Conservation (phyloP, 2,113 vertebrate genomes). For the Centrocercus urophasianus region DNA sequence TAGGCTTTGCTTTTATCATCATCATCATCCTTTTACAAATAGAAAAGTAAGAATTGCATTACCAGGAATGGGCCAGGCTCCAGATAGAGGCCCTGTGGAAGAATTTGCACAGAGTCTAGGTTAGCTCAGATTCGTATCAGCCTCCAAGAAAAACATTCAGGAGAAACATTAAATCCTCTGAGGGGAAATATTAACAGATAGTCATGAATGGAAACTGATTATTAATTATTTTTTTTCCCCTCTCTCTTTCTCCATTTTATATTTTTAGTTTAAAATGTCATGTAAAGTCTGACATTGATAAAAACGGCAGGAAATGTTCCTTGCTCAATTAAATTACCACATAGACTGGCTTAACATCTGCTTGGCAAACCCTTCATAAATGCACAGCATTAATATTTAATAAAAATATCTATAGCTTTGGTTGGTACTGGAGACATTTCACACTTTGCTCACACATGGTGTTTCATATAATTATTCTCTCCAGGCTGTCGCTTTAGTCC, state of each 20-base stretch:
- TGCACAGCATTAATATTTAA: constrained; percentile 81
- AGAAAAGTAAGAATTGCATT: constrained; percentile 64
- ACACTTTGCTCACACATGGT: constrained; percentile 72
- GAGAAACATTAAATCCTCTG: constrained; percentile 75
- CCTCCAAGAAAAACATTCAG: constrained; percentile 80
- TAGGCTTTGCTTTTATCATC: constrained; percentile 56
- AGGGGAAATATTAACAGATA: constrained; percentile 78
- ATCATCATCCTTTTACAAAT: constrained; percentile 61
- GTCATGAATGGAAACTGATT: constrained; percentile 75
- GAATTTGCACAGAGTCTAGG: constrained; percentile 70
- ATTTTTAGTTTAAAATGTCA: constrained; percentile 78
- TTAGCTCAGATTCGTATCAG: constrained; percentile 65
- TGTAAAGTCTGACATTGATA: constrained; percentile 79
- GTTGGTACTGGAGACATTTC: constrained; percentile 76
- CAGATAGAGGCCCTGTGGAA: constrained; percentile 68
- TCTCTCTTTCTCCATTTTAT: constrained; percentile 62
- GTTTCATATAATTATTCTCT: constrained; percentile 75
- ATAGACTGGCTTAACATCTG: constrained; percentile 78
- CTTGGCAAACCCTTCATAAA: constrained; percentile 73
- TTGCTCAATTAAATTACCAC: constrained; percentile 78
- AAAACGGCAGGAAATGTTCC: constrained; percentile 82
- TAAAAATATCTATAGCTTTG: constrained; percentile 74
- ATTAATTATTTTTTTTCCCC: constrained; percentile 78
- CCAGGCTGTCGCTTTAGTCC: constrained; percentile 41
- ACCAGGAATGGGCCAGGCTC: constrained; percentile 56